A percentile compares a stretch with the other conserved stretches of the same genome.
Evolutionary conservation across 2,888 invertebrate genomes (phyloP).

Genomic region (Tenodera sinensis): DNA sequence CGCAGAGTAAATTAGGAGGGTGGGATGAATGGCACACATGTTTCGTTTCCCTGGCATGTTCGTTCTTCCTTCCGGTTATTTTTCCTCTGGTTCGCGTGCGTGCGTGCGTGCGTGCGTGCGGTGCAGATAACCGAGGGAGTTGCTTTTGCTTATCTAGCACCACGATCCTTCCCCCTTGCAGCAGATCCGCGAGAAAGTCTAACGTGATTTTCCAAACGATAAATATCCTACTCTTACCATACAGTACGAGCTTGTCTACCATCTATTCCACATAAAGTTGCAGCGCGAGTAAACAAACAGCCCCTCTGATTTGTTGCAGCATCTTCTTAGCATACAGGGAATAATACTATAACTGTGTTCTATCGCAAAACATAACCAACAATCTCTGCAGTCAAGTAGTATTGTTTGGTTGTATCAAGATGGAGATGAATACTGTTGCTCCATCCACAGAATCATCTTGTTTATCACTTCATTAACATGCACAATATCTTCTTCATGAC

Average conservation of each 20-base stretch:
- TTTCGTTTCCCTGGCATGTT: neutral
- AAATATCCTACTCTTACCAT: neutral
- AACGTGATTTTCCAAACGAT: neutral
- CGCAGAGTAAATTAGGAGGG: neutral
- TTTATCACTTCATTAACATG: too few species aligned
- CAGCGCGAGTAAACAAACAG: neutral
- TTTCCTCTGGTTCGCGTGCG: neutral
- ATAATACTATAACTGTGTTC: too few species aligned
- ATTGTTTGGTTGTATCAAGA: too few species aligned
- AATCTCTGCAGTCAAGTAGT: too few species aligned
- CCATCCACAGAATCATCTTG: too few species aligned
- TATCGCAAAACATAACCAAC: too few species aligned
- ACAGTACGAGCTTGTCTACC: too few species aligned
- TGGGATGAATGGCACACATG: neutral
- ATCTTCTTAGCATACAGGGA: too few species aligned
- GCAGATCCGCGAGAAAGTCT: neutral
- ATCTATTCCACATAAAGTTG: neutral
- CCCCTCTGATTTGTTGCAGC: too few species aligned
- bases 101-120: neutral
- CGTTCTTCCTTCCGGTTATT: neutral
- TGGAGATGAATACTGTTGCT: too few species aligned
- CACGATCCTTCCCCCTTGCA: neutral
- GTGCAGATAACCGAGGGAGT: neutral
- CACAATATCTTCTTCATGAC: too few species aligned
- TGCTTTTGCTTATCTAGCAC: neutral